Base-by-base conservation (phyloP, 2,797 vertebrate genomes). In the Agapornis canus region DNA sequence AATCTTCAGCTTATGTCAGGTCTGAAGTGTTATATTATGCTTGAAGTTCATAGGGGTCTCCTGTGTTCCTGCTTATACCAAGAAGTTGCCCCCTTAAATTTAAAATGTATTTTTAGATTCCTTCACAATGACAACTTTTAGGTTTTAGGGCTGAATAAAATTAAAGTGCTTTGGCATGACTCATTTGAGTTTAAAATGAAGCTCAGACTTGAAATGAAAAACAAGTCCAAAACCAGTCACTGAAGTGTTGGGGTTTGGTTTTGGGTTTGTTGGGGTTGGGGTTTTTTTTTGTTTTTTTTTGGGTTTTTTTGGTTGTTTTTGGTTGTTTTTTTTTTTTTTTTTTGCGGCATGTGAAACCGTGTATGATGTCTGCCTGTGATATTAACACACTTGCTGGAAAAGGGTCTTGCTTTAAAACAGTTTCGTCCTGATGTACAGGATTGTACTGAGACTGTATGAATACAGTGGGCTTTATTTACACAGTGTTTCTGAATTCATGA, bases 401-500 rank as follows among this genome's bases (percentile, higher is more conserved):
- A 63, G 47, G 14, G 29, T 1, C 10, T 89, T 63, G 51, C 48
- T 76, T 92, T 32, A 66, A 63, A 86, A 21, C 13, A 8, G 3
- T 39, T 86, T 80, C 71, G 23, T 69, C 18, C 39, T 32, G 3
- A 25, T 1, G 0, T 77, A 5, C 14, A 7, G 29, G 15, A 23
- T 57, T 5, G 1, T 77, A 64, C 39, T 87, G 49, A 56, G 61
- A 29, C 18, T 87, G 18, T 70, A 8, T 68, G 27, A 63, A 2
- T 65, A 32, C 47, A 45, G 16, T 26, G 26, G 45, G 19, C 40
- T 95, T 90, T 79, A 42, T 83, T 84, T 66, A 77, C 43, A 56
- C 70, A 71, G 9, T 54, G 22, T 75, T 86, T 63, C 48, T 57
- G 25, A 86, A 61, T 86, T 93, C 18, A 66, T 90, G 66, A 65